These are phyloP conservation scores for Dryoscopus gambensis DNA, from an alignment of 2,113 vertebrate species.

Conservation along the genomic window DNA sequence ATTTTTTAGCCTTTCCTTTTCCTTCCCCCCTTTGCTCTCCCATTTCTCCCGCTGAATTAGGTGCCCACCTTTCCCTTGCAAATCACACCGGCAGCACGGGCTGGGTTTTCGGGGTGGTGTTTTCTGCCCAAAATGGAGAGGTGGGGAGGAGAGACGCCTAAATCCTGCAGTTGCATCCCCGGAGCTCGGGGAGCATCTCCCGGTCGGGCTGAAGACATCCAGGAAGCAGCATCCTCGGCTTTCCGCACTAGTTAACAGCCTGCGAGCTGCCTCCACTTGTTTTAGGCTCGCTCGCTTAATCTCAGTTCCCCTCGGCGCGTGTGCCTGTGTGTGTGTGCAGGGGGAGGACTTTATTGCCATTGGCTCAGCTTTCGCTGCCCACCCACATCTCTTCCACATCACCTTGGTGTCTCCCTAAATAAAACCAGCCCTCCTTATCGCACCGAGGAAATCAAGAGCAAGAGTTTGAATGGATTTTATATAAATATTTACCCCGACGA, in stretches of 20 bases:
- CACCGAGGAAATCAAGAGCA: constrained; percentile 76
- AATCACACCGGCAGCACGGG: neutral
- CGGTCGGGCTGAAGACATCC: neutral
- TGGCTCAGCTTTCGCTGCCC: constrained; percentile 78
- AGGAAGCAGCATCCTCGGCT: constrained; percentile 30
- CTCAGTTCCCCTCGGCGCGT: constrained; percentile 65
- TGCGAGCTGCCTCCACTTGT: constrained; percentile 52
- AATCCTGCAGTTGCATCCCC: neutral
- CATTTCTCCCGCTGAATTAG: neutral
- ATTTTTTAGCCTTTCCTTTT: neutral
- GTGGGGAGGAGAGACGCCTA: neutral
- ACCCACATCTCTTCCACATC: constrained; percentile 83
- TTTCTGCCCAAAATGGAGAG: constrained; percentile 13
- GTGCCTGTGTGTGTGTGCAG: constrained; percentile 59
- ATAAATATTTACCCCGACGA: constrained; percentile 73
- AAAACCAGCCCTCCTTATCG: constrained; percentile 82
- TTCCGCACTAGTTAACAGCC: constrained; percentile 56
- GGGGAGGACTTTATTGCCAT: constrained; percentile 79
- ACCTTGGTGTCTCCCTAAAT: constrained; percentile 86
- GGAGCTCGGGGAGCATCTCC: neutral
- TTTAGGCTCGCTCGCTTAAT: constrained; percentile 67
- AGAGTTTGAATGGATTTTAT: constrained; percentile 82
- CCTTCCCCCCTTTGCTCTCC: neutral
- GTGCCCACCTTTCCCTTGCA: neutral
- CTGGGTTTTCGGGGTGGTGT: neutral